Percentiles rank a stretch among this genome's conserved stretches.
phyloP scores from a whole-genome alignment of 2,888 invertebrate genomes.

The Hirudinaria manillensis region DNA sequence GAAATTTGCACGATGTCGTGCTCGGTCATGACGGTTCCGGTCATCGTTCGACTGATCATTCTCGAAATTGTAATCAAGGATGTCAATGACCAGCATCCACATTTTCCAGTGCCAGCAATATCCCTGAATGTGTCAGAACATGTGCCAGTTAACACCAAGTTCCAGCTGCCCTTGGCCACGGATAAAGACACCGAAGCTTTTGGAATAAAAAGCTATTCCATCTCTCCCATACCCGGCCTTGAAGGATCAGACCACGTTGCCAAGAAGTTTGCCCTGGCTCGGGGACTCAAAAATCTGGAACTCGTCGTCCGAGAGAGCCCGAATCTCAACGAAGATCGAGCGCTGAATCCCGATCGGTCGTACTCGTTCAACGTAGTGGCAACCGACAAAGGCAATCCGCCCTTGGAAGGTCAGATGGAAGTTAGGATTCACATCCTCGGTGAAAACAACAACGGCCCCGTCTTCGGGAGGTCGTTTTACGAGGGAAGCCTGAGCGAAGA shows the following conservation, averaged over 20 bases:
- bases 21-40: no score
- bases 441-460: conserved; percentile 1
- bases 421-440: neutral
- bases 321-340: neutral
- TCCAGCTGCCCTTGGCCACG: neutral
- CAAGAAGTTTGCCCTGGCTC: neutral
- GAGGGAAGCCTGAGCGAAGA: conserved; percentile 2
- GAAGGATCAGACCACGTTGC: neutral
- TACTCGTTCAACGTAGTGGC: neutral
- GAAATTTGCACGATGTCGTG: no score
- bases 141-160: neutral
- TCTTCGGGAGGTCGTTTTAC: neutral
- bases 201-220: neutral
- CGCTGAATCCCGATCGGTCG: neutral
- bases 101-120: neutral
- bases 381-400: neutral
- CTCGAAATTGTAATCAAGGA: neutral
- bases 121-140: neutral
- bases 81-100: neutral
- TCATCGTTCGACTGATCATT: neutral
- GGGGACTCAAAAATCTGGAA: neutral
- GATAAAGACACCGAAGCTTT: neutral
- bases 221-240: neutral
- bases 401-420: neutral
- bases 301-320: neutral